These are phyloP conservation scores for Cotesia chilonis DNA, from an alignment of 1,140 invertebrate genomes.

Conservation along the genomic window DNA sequence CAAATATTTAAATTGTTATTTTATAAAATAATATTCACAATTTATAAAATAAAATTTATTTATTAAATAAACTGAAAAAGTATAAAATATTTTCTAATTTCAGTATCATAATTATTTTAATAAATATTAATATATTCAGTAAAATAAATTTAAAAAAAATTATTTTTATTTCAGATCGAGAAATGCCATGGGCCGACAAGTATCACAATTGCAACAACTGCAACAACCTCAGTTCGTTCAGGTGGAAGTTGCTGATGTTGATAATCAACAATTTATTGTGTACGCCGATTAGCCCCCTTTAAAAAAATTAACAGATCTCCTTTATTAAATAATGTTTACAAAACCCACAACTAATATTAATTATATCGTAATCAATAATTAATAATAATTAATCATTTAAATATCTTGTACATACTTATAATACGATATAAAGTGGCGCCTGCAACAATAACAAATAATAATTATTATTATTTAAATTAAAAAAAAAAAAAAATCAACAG, in stretches of 20 bases:
- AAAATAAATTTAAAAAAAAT: too few species aligned
- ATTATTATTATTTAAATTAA: slow-evolving; percentile 40
- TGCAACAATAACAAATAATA: slow-evolving; percentile 42
- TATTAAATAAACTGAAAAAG: too few species aligned
- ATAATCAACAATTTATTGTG: slow-evolving; percentile 75
- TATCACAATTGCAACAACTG: slow-evolving; percentile 68
- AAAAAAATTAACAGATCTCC: slow-evolving; percentile 53
- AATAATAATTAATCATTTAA: slow-evolving; percentile 48
- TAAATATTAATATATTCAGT: too few species aligned
- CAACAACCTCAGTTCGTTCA: slow-evolving; percentile 73
- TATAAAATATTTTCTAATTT: too few species aligned
- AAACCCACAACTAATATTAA: slow-evolving; percentile 56
- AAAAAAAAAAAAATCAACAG: slow-evolving; percentile 35
- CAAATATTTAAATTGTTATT: too few species aligned
- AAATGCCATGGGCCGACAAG: slow-evolving; percentile 67
- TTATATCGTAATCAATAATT: slow-evolving; percentile 61
- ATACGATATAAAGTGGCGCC: slow-evolving; percentile 51
- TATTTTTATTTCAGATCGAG: slow-evolving; percentile 64
- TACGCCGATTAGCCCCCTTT: slow-evolving; percentile 72
- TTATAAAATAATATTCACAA: too few species aligned
- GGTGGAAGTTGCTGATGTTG: slow-evolving; percentile 71
- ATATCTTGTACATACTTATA: slow-evolving; percentile 65
- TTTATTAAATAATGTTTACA: slow-evolving; percentile 23
- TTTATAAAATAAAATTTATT: too few species aligned
- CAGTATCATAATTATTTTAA: too few species aligned